Evolutionary conservation across 2,888 invertebrate genomes (phyloP).

Genomic region (Oscheius sp.): DNA sequence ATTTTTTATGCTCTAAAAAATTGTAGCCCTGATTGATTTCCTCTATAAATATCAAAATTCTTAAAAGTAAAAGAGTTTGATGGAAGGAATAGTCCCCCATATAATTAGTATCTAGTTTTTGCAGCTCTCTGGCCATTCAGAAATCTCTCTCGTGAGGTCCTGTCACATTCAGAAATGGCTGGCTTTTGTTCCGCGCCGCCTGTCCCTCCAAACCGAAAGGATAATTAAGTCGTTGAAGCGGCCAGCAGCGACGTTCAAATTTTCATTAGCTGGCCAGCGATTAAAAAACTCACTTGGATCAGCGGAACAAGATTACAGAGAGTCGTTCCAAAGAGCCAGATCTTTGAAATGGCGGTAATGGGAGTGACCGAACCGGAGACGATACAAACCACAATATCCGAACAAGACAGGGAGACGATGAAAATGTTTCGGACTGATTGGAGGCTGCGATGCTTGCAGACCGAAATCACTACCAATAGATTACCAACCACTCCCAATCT

Average conservation of each 20-base stretch:
- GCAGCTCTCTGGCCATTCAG: too few relatives aligned
- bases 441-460: constrained; percentile 55
- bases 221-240: neutral
- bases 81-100: too few relatives aligned
- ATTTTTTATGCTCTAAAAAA: too few relatives aligned
- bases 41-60: too few relatives aligned
- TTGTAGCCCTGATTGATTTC: too few relatives aligned
- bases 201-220: neutral
- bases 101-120: too few relatives aligned
- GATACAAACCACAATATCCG: constrained; percentile 89
- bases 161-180: neutral
- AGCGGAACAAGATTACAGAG: constrained; percentile 91
- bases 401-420: constrained; percentile 71
- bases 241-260: neutral
- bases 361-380: constrained; percentile 94
- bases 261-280: too few relatives aligned
- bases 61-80: too few relatives aligned
- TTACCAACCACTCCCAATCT: constrained; percentile 67
- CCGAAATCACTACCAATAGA: constrained; percentile 62
- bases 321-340: constrained; percentile 90
- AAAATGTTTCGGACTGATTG: constrained; percentile 69
- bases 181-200: neutral
- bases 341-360: constrained; percentile 85
- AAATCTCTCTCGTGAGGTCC: neutral
- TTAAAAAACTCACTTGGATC: constrained; percentile 79